phyloP scores from a whole-genome alignment of 2,797 vertebrate genomes.

The Chloroceryle inda region DNA sequence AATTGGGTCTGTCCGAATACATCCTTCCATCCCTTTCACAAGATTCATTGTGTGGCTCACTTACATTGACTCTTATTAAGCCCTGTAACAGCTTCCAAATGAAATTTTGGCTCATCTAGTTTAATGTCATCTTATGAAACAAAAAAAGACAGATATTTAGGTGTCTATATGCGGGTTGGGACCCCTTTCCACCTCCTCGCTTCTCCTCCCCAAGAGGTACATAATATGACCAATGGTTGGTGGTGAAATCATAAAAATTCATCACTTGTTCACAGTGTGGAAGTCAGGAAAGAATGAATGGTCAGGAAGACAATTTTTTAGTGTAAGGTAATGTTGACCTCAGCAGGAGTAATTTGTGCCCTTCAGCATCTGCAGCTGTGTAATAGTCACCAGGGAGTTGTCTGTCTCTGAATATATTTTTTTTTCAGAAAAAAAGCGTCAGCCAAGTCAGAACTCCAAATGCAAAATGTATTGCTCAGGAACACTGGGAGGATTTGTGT shows the following conservation, averaged over 20 bases:
- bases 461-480: conserved; percentile 46
- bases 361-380: conserved; percentile 76
- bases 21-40: neutral
- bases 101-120: conserved; percentile 22
- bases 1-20: conserved; percentile 24
- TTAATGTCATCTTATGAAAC: neutral
- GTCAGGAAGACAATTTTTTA: conserved; percentile 74
- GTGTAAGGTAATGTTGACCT: conserved; percentile 74
- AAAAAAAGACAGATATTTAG: conserved; percentile 12
- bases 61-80: neutral
- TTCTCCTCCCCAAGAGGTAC: conserved; percentile 20
- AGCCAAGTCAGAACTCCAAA: conserved; percentile 61
- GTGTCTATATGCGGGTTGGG: neutral
- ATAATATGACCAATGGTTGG: conserved; percentile 27
- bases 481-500: conserved; percentile 55
- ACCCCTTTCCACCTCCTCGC: conserved; percentile 48
- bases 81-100: neutral
- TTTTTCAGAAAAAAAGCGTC: conserved; percentile 10
- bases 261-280: conserved; percentile 43
- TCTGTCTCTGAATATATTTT: conserved; percentile 37
- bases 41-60: neutral
- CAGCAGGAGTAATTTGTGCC: conserved; percentile 70
- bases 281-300: conserved; percentile 58
- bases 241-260: conserved; percentile 74
- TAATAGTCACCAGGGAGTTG: conserved; percentile 61